A percentile compares a stretch with the other conserved stretches of the same genome.
phyloP scores from a whole-genome alignment of 2,113 vertebrate genomes.

The Struthio camelus region DNA sequence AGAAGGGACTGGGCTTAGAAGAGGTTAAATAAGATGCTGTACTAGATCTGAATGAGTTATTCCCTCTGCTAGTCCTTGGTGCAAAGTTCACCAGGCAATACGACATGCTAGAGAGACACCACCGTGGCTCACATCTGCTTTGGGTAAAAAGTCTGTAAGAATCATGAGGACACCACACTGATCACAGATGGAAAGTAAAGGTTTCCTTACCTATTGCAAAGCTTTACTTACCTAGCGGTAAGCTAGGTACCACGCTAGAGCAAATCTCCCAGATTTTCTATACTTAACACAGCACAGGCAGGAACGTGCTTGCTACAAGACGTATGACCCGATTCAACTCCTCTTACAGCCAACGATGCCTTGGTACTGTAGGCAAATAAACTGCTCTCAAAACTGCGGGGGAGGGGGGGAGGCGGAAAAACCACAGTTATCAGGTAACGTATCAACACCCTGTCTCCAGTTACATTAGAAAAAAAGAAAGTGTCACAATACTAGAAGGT shows the following conservation, averaged over 20 bases:
- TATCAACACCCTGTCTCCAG: neutral
- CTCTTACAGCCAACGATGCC: neutral
- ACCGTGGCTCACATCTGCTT: neutral
- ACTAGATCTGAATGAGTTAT: neutral
- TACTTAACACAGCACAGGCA: neutral
- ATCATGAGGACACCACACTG: neutral
- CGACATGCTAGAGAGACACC: too few relatives aligned
- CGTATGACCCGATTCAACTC: neutral
- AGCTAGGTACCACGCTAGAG: neutral
- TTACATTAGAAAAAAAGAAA: neutral
- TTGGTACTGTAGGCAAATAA: neutral
- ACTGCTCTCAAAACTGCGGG: neutral
- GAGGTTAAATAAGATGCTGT: neutral
- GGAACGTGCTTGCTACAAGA: neutral
- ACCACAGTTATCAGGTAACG: neutral
- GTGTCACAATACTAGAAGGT: neutral
- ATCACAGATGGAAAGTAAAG: neutral
- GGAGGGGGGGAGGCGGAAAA: neutral
- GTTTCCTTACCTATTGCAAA: neutral
- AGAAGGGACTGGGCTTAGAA: neutral
- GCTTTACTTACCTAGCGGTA: neutral
- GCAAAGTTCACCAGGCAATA: too few relatives aligned
- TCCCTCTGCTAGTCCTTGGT: neutral
- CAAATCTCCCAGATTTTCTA: neutral
- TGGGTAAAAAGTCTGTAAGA: neutral